Evolutionary conservation across 2,113 vertebrate genomes (phyloP).

Genomic region (Ctenomys sociabilis): DNA sequence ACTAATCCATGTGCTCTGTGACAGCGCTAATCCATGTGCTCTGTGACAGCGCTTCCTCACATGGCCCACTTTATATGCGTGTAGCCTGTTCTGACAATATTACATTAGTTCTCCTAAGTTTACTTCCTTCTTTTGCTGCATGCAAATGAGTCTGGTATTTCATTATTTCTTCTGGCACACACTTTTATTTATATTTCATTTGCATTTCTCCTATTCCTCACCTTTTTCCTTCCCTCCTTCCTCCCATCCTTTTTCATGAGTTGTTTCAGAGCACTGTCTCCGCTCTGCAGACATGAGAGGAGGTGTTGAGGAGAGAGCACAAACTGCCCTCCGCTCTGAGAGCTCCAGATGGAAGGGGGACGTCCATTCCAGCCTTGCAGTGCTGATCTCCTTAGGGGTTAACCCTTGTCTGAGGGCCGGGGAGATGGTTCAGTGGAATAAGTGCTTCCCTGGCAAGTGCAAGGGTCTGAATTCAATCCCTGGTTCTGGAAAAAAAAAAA

Average conservation of each 20-base stretch:
- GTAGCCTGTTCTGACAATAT: not conserved
- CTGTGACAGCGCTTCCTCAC: not conserved
- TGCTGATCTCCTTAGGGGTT: not conserved
- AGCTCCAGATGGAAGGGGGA: too few relatives aligned
- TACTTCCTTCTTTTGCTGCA: not conserved
- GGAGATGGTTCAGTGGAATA: too few relatives aligned
- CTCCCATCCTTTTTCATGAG: too few relatives aligned
- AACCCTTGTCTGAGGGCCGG: not conserved
- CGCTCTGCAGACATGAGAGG: not conserved
- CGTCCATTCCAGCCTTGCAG: not conserved
- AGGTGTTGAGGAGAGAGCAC: not conserved
- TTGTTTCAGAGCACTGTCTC: not conserved
- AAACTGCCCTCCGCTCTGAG: too few relatives aligned
- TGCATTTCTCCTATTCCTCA: rapidly evolving
- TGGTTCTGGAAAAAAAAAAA: too few relatives aligned
- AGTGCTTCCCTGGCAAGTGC: too few relatives aligned
- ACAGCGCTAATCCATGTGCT: too few relatives aligned
- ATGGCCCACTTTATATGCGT: not conserved
- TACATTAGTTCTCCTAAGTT: not conserved
- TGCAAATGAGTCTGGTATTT: not conserved
- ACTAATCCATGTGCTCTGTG: too few relatives aligned
- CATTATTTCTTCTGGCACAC: not conserved
- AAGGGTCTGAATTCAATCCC: too few relatives aligned
- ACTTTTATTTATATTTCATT: not conserved
- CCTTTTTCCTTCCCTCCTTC: rapidly evolving